A percentile compares a stretch with the other conserved stretches of the same genome.
Evolutionary conservation across 2,888 invertebrate species (phyloP).

Genomic region (Venusia cambrica): DNA sequence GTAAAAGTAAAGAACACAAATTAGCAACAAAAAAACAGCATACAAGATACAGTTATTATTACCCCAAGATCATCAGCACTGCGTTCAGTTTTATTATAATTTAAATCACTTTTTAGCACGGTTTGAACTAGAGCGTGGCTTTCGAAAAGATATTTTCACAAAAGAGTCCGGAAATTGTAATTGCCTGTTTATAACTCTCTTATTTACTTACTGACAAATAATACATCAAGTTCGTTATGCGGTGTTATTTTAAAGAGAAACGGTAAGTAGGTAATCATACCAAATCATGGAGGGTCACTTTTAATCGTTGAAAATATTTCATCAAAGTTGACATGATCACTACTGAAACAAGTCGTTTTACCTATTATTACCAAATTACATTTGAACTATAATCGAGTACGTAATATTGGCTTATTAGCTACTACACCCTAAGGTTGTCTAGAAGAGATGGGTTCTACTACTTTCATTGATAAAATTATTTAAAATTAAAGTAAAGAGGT

Average conservation of each 20-base stretch:
- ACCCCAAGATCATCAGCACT: slow-evolving; percentile 1
- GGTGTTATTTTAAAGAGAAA: slow-evolving; percentile 21
- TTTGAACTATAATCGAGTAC: no score
- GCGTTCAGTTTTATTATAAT: slow-evolving; percentile 12
- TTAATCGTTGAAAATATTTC: no score
- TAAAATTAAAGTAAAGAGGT: no score
- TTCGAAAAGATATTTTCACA: slow-evolving; percentile 20
- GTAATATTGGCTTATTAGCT: no score
- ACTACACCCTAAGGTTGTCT: no score
- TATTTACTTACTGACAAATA: slow-evolving; percentile 26
- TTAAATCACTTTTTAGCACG: slow-evolving; percentile 17
- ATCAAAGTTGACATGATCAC: no score
- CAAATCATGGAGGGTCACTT: no score
- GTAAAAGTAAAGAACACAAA: not conserved
- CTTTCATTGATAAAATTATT: no score
- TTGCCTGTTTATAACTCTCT: slow-evolving; percentile 21
- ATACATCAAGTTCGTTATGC: slow-evolving; percentile 18
- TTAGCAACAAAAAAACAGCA: slow-evolving; percentile 5
- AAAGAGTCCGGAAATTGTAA: slow-evolving; percentile 26
- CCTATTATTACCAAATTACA: no score
- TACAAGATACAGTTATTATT: not conserved
- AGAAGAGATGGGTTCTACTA: no score
- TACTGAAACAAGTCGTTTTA: no score
- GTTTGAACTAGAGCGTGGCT: slow-evolving; percentile 18
- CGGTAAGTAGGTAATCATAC: no score